Conservation (phyloP, 2,888 invertebrate genomes). For the Rhaphigaster nebulosa region DNA sequence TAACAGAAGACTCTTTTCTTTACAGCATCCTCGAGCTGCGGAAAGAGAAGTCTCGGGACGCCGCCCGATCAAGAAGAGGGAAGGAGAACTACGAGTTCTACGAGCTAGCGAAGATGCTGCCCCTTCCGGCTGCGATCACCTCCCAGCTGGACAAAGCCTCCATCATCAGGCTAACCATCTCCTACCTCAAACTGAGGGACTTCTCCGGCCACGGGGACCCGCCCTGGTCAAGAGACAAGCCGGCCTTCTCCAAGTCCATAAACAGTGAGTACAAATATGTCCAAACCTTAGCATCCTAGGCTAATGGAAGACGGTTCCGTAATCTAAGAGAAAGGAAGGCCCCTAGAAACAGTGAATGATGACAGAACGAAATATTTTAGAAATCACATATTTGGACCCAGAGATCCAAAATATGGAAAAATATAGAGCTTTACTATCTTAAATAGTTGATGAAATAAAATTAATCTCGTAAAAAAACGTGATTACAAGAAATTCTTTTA, state of each 20-base stretch:
- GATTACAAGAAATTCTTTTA: too few species aligned
- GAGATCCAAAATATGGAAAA: too few species aligned
- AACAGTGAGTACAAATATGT: conserved; percentile 76
- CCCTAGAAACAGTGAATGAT: background rate
- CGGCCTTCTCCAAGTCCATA: conserved; percentile 82
- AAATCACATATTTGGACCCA: too few species aligned
- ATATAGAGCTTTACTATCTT: too few species aligned
- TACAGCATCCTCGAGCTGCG: conserved; percentile 92
- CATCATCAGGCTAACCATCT: conserved; percentile 95
- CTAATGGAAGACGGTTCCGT: too few species aligned
- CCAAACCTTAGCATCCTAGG: background rate
- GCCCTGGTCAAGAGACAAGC: conserved; percentile 90
- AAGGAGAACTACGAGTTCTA: conserved; percentile 98
- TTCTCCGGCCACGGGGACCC: conserved; percentile 97
- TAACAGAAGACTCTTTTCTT: conserved; percentile 65
- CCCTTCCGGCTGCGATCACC: conserved; percentile 90
- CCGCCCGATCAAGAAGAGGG: conserved; percentile 90
- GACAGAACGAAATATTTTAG: too few species aligned
- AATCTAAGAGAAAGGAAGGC: background rate
- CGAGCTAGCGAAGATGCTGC: conserved; percentile 95
- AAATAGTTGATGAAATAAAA: too few species aligned
- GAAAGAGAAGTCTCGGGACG: conserved; percentile 94
- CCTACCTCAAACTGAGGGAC: conserved; percentile 93
- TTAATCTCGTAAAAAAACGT: too few species aligned
- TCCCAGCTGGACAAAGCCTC: conserved; percentile 96